These are phyloP conservation scores for Dasypogon diadema DNA, from an alignment of 2,888 invertebrate genomes.

Conservation along the genomic window DNA sequence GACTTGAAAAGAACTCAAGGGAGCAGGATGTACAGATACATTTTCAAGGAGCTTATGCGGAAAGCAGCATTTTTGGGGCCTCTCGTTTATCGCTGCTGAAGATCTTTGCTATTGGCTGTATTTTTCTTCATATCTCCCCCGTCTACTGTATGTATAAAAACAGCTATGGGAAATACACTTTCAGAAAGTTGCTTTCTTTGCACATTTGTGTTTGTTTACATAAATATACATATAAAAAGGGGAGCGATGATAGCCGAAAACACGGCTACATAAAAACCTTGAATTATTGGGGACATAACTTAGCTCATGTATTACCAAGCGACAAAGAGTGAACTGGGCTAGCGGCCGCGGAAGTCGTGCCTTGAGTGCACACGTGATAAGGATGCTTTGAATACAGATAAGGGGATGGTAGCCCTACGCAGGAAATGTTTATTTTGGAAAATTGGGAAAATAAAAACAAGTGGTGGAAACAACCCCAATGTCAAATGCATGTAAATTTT, in stretches of 20 bases:
- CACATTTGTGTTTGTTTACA: constrained; percentile 35
- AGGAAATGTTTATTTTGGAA: constrained; percentile 51
- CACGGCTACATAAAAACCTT: constrained; percentile 25
- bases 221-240: constrained; percentile 47
- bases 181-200: background rate
- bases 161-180: constrained; percentile 4
- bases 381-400: constrained; percentile 47
- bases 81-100: constrained; percentile 57
- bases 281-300: constrained; percentile 51
- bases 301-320: constrained; percentile 1
- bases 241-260: constrained; percentile 44
- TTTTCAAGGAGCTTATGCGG: constrained; percentile 6
- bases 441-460: constrained; percentile 54
- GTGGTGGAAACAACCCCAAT: constrained; percentile 51
- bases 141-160: constrained; percentile 36
- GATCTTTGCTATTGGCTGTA: constrained; percentile 59
- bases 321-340: background rate
- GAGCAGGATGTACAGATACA: constrained; percentile 21
- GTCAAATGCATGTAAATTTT: constrained; percentile 55
- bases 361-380: constrained; percentile 50
- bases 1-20: background rate
- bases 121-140: constrained; percentile 30
- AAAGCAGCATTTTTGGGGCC: constrained; percentile 53
- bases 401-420: constrained; percentile 33
- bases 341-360: constrained; percentile 40